phyloP scores from a whole-genome alignment of 2,113 vertebrate genomes.

The Dromaius novaehollandiae region DNA sequence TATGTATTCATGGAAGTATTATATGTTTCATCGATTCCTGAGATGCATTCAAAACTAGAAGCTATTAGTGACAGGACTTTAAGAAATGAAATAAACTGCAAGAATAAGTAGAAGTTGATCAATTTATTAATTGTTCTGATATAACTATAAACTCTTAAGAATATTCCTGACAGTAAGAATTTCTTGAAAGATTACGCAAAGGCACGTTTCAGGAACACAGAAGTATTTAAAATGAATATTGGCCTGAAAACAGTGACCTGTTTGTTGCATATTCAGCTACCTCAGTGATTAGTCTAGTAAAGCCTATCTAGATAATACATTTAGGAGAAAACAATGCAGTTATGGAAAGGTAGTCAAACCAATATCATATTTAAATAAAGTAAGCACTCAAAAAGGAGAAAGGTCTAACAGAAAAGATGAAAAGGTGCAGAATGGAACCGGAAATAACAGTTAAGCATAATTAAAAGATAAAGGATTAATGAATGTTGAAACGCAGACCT shows the following conservation, averaged over 20 bases:
- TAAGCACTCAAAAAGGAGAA: background rate
- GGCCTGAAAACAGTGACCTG: background rate
- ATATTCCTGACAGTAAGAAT: background rate
- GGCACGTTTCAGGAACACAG: background rate
- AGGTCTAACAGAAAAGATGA: background rate
- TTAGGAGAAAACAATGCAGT: background rate
- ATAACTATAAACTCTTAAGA: background rate
- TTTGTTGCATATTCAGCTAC: background rate
- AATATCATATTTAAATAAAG: background rate
- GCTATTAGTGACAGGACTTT: background rate
- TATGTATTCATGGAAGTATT: background rate
- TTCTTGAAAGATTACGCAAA: background rate
- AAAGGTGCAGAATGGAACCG: background rate
- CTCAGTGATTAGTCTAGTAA: background rate
- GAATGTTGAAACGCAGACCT: background rate
- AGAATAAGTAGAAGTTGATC: background rate
- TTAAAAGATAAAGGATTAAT: background rate
- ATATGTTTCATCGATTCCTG: background rate
- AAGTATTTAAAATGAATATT: background rate
- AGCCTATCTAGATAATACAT: background rate
- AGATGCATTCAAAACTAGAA: background rate
- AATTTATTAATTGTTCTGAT: background rate
- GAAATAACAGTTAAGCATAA: background rate
- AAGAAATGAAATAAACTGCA: background rate
- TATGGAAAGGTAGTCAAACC: background rate